These are phyloP conservation scores for Astropecten irregularis DNA, from an alignment of 53 echinoderm and acorn worm genomes.

Conservation along the genomic window DNA sequence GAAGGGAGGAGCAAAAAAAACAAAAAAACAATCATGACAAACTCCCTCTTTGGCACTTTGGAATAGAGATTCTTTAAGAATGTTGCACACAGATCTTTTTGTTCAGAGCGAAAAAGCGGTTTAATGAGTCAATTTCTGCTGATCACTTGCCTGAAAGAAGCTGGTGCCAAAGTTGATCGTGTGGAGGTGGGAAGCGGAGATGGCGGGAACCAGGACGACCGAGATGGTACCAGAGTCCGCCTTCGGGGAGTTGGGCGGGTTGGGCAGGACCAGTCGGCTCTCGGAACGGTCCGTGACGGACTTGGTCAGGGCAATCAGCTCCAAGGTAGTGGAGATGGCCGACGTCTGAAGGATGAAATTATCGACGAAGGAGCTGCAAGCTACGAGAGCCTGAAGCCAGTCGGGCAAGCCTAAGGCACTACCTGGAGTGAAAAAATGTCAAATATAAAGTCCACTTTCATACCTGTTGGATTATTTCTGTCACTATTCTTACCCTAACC, in stretches of 20 bases:
- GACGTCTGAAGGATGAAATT: slow-evolving; percentile 87
- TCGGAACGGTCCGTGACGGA: slow-evolving; percentile 70
- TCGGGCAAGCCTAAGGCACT: slow-evolving; percentile 82
- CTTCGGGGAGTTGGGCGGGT: slow-evolving; percentile 93
- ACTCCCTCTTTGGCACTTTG: too few relatives aligned
- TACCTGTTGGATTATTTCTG: not conserved
- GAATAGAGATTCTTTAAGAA: too few relatives aligned
- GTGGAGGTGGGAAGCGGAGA: slow-evolving; percentile 87
- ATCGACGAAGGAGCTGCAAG: slow-evolving; percentile 79
- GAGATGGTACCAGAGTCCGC: slow-evolving; percentile 80
- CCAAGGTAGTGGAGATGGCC: slow-evolving; percentile 85
- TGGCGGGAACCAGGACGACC: slow-evolving; percentile 92
- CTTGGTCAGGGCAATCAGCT: slow-evolving; percentile 90
- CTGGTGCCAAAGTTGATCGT: slow-evolving; percentile 85
- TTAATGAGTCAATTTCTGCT: not conserved
- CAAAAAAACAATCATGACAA: not conserved
- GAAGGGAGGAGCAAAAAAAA: not conserved
- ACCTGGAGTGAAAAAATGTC: slow-evolving; percentile 35
- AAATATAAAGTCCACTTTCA: not conserved
- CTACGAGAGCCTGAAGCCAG: slow-evolving; percentile 90
- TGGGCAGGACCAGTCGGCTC: slow-evolving; percentile 81
- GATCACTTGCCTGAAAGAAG: slow-evolving; percentile 92
- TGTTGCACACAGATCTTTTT: not conserved
- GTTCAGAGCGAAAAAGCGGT: not conserved
- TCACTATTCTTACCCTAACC: too few relatives aligned